A percentile compares a stretch with the other conserved stretches of the same genome.
These are phyloP conservation scores for Platalea minor DNA, from an alignment of 2,797 vertebrate genomes.

Conservation along the genomic window DNA sequence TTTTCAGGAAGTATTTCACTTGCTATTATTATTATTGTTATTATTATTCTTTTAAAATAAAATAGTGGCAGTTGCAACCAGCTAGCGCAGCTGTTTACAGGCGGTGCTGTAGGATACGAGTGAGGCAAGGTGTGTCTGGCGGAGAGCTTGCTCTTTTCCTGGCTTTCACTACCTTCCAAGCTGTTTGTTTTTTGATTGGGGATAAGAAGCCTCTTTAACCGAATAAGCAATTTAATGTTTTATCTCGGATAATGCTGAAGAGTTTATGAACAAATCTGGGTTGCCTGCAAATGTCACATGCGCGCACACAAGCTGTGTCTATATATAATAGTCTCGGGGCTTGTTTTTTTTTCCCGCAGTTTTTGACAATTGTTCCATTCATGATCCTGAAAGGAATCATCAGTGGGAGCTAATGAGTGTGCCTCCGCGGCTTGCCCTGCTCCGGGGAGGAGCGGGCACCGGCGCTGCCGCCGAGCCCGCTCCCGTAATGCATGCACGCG, in stretches of 20 bases:
- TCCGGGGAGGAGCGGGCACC: slow-evolving; percentile 32
- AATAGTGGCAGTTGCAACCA: slow-evolving; percentile 34
- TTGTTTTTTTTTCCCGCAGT: slow-evolving; percentile 44
- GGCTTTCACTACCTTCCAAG: slow-evolving; percentile 14
- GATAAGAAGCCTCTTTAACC: slow-evolving; percentile 27
- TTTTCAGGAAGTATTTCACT: slow-evolving; percentile 75
- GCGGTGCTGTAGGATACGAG: slow-evolving; percentile 24
- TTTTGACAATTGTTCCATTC: slow-evolving; percentile 67
- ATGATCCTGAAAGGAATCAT: slow-evolving; percentile 55
- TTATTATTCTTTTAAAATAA: slow-evolving; percentile 45
- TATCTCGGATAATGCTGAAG: slow-evolving; percentile 31
- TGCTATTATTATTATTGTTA: neutral
- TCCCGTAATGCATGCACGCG: slow-evolving; percentile 32
- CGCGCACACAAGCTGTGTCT: slow-evolving; percentile 40
- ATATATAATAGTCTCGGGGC: slow-evolving; percentile 24
- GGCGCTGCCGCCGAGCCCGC: neutral
- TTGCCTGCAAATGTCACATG: slow-evolving; percentile 49
- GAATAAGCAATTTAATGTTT: slow-evolving; percentile 39
- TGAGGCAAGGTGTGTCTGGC: slow-evolving; percentile 44
- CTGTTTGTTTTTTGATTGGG: neutral
- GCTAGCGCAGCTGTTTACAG: slow-evolving; percentile 21
- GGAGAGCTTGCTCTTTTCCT: slow-evolving; percentile 16
- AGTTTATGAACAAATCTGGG: slow-evolving; percentile 53
- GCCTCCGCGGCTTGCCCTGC: slow-evolving; percentile 20
- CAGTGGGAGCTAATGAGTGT: slow-evolving; percentile 46